Evolutionary conservation across 2,113 vertebrate species (phyloP).

Genomic region (Sorex fumeus): DNA sequence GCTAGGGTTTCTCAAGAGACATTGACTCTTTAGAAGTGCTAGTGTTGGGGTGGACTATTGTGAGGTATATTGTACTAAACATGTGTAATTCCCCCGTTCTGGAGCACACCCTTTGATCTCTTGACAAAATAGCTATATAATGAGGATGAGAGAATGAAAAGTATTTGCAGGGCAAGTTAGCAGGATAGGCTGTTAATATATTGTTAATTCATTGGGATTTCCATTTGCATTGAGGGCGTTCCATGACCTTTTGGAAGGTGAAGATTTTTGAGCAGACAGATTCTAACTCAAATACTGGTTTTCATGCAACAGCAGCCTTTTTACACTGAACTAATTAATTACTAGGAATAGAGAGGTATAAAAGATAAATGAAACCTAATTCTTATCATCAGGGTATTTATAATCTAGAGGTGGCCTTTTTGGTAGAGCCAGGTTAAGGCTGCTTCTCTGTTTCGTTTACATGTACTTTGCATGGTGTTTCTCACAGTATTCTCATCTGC

Average conservation of each 20-base stretch:
- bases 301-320: conserved; percentile 31
- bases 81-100: neutral
- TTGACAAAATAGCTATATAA: neutral
- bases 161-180: neutral
- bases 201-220: neutral
- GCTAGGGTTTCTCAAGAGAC: neutral
- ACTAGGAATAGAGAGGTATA: neutral
- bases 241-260: neutral
- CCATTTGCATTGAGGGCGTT: neutral
- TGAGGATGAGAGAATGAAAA: neutral
- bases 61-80: neutral
- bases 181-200: neutral
- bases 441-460: neutral
- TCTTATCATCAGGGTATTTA: neutral
- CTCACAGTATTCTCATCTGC: neutral
- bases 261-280: neutral
- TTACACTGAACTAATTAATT: neutral
- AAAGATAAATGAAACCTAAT: neutral
- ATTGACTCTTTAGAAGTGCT: conserved; percentile 20
- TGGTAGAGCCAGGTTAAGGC: neutral
- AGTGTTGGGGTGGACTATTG: neutral
- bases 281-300: neutral
- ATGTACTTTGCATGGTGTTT: neutral
- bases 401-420: neutral
- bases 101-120: conserved; percentile 1